Base-by-base conservation (phyloP, 2,113 vertebrate species). In the Tamias sibiricus region DNA sequence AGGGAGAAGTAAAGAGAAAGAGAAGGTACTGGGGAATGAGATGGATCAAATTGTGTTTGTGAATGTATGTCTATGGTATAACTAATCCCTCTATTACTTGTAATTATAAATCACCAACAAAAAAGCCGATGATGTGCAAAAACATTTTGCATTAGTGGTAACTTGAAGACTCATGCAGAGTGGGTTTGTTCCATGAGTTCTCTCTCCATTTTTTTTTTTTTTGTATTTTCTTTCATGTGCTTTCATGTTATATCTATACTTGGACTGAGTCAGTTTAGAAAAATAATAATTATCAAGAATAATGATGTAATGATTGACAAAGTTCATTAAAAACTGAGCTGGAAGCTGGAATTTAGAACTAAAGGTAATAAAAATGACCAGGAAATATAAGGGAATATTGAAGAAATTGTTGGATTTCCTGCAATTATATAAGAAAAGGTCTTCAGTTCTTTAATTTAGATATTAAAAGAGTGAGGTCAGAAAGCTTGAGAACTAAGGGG, bases 331-430 rank as follows among this genome's bases (percentile, higher is more conserved):
- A 20, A 74, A 52, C 52, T 90, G 42, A 87, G 9, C 13, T 40
- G 4, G n/a, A 96, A 87, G 52, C 47, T 90, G 8, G 32, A 86
- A 94, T 92, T 95, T 26, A 87, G 24, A 90, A 84, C 37, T 69
- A 57, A 92, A 80, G 5, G 3, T 74, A 64, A 66, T 54, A 32
- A 71, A 64, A 95, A 74, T 6, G 19, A 62, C 37, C 32, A 88
- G 19, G 24, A 54, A 71, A 84, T 47, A 75, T 0, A 77, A 74
- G 42, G n/a, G 42, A 35, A 83, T 93, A 66, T 71, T 85, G 19
- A 68, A 72, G 59, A 81, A 75, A 79, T 6, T 77, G 28, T 4
- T 75, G 40, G 20, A 32, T 28, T 82, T 77, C 14, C n/a, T 77
- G 14, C 11, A 94, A 49, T 92, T 94, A 87, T 24, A 9, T 74